Base-by-base conservation (phyloP, 2,797 vertebrate species). In the Crenuchus spilurus region DNA sequence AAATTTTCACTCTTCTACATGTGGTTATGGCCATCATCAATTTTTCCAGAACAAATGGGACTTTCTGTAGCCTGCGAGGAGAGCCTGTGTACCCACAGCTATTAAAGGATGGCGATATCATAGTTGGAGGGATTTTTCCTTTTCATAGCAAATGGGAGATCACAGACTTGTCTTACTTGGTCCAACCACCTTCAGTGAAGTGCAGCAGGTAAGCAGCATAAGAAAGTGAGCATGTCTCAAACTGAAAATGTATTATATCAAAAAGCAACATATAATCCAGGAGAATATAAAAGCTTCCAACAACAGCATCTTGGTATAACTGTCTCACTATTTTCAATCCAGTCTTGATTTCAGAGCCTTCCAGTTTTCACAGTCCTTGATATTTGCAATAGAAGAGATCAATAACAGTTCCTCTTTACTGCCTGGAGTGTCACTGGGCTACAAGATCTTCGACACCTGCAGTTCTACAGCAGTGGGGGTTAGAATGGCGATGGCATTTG, bases 321-420 rank as follows among this genome's bases (percentile, higher is more conserved):
- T 61, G 11, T 51, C 2, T 24, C 4, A 8, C 22, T 24, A 8
- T 51, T 20, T 3, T 1, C 6, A 82, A 2, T 5, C 14, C 18
- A 92, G 91, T 80, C 77, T 92, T 18, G 88, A 90, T 80, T 88
- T 87, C 82, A 90, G 89, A 82, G 90, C 60, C 1, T 86, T 92
- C 75, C 91, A 92, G 72, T 89, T 44, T 82, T 79, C 86, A 10
- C 89, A 90, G 63, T 79, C 91, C 2, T 85, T 92, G 89, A 66
- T 89, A 1, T 92, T 90, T 80, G 89, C 91, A 37, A 84, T 90
- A 18, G 89, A 88, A 37, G 90, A 93, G 71, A 92, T 92, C 10
- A 91, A 91, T 74, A 91, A 91, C 78, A 89, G 83, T 63, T 85
- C 87, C 22, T 76, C 84, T 7, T 66, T 92, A 16, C 77, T 92